Base-by-base conservation (phyloP, 2,797 vertebrate species). In the Oreochromis grahami region DNA sequence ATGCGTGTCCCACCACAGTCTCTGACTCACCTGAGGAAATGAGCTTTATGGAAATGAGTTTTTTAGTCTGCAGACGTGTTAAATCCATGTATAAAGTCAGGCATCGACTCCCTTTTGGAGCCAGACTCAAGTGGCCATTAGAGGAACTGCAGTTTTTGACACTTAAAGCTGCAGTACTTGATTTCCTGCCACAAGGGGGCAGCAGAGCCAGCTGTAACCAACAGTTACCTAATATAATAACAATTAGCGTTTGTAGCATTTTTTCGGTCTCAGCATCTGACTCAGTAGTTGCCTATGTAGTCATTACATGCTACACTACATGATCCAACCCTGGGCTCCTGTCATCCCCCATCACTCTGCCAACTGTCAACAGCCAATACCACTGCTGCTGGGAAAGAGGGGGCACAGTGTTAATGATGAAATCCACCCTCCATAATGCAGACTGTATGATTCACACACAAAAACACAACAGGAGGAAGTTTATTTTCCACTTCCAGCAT, bases 141-240 rank as follows among this genome's bases (percentile, higher is more conserved):
- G 6, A 29, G 41, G 38, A 29, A 72, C 9, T 29, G 68, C 41
- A 45, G 14, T 70, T 45, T 68, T 0, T 29, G 24, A 17, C 68
- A 29, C 68, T 72, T 48, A 48, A 29, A 48, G 68, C 9, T 48
- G 9, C 15, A 48, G 21, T 10, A 26, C 8, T 45, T 0, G 1
- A 29, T 72, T 72, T 72, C 8, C 41, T 4, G 41, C 68, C 41
- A 48, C 15, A 29, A 48, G 41, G 24, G 41, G 24, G 24, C 41
- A 48, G 24, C 24, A 72, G 41, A 72, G 19, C 43, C 68, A 74
- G 24, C 15, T 48, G 24, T 48, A 48, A 74, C 15, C 10, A 48
- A 29, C 15, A 0, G 15, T 45, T 9, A 5, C 24, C 15, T 45
- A 70, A 60, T 60, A 60, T 60, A 34, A 60, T 0, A 60, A 60